Percentiles rank a stretch among this genome's conserved stretches.
Conservation (phyloP, 2,797 vertebrate species). For the Phalanger gymnotis region DNA sequence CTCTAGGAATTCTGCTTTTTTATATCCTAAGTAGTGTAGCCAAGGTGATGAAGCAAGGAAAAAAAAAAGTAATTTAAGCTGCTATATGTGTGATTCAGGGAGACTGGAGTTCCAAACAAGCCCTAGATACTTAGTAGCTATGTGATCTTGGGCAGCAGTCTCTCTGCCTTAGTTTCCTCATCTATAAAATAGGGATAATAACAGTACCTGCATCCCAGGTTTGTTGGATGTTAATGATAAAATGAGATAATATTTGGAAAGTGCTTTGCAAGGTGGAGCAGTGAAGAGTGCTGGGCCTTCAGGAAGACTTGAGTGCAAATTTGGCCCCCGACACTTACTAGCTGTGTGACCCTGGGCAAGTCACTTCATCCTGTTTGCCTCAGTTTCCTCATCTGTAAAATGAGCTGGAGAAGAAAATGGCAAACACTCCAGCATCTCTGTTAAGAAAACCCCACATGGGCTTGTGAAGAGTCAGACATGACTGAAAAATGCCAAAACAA, state of each 20-base stretch:
- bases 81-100: background rate
- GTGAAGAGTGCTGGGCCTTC: background rate
- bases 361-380: background rate
- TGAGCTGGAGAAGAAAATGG: background rate
- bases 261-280: background rate
- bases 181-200: background rate
- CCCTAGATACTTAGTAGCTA: background rate
- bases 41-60: background rate
- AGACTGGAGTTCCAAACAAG: background rate
- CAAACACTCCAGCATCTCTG: background rate
- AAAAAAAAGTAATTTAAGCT: background rate
- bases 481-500: background rate
- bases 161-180: background rate
- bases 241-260: background rate
- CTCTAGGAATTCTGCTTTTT: slow-evolving; percentile 39
- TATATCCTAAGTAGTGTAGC: slow-evolving; percentile 21
- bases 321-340: background rate
- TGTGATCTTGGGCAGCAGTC: background rate
- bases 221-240: background rate
- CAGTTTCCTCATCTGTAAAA: background rate
- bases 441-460: background rate
- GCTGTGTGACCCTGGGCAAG: background rate
- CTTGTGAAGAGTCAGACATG: background rate
- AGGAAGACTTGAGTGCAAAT: background rate
- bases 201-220: background rate